Conservation (phyloP, 2,888 invertebrate species). For the Rhagium mordax region DNA sequence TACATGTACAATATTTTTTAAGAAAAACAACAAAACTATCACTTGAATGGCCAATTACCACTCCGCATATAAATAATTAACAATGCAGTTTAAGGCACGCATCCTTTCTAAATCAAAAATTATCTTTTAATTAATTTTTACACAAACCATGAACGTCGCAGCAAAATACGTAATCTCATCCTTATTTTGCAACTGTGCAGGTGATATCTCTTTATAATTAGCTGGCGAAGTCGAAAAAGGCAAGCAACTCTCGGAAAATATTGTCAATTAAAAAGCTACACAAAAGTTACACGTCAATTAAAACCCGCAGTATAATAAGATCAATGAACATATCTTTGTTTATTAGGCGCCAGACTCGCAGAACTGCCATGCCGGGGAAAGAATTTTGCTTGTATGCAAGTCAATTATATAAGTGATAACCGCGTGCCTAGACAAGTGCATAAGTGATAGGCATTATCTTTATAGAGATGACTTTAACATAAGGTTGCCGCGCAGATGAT, state of each 20-base stretch:
- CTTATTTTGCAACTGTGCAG: slow-evolving; percentile 5
- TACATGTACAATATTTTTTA: background rate
- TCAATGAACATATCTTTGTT: slow-evolving; percentile 45
- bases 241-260: background rate
- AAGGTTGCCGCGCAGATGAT: background rate
- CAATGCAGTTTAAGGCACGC: background rate
- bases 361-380: background rate
- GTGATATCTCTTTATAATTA: background rate
- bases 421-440: background rate
- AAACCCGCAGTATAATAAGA: slow-evolving; percentile 35
- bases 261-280: slow-evolving; percentile 43
- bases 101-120: background rate
- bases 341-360: slow-evolving; percentile 37
- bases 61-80: background rate
- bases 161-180: background rate
- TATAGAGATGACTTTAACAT: background rate
- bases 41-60: too few relatives aligned
- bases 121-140: background rate
- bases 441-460: background rate
- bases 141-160: background rate
- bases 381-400: background rate
- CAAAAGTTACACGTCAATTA: slow-evolving; percentile 44
- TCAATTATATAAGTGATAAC: background rate
- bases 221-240: background rate
- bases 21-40: too few relatives aligned